Evolutionary conservation across 2,113 vertebrate genomes (phyloP).

Genomic region (Otus sunia): DNA sequence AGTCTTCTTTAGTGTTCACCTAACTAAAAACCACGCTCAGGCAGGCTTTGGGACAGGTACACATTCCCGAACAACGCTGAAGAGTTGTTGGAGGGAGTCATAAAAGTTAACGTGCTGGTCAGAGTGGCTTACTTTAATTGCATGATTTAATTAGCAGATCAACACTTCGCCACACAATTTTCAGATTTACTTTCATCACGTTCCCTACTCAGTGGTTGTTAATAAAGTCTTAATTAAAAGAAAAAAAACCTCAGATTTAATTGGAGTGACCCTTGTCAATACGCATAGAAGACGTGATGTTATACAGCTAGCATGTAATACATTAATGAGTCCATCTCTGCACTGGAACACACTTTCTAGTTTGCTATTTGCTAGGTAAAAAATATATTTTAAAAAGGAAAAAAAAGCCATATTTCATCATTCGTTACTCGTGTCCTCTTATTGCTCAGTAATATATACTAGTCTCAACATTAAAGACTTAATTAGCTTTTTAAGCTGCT

Average conservation of each 20-base stretch:
- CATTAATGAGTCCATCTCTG: background rate
- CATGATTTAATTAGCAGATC: slow-evolving; percentile 43
- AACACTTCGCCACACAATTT: background rate
- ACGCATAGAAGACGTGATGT: background rate
- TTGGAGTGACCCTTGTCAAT: slow-evolving; percentile 33
- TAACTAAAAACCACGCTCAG: background rate
- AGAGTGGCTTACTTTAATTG: slow-evolving; percentile 19
- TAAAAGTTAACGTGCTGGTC: background rate
- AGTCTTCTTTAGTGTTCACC: background rate
- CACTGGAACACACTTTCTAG: background rate
- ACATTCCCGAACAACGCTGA: background rate
- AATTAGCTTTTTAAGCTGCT: background rate
- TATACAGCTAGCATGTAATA: background rate
- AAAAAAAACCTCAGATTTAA: slow-evolving; percentile 18
- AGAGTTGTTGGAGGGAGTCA: background rate
- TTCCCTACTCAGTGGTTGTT: background rate
- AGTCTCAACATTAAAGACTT: background rate
- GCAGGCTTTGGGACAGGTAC: background rate
- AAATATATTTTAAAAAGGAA: background rate
- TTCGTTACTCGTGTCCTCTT: background rate
- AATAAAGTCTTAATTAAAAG: slow-evolving; percentile 40
- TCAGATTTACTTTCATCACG: background rate
- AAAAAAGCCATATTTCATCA: background rate
- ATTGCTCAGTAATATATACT: background rate
- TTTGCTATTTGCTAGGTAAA: background rate